Base-by-base conservation (phyloP, 2,888 invertebrate species). In the Congeria kusceri region DNA sequence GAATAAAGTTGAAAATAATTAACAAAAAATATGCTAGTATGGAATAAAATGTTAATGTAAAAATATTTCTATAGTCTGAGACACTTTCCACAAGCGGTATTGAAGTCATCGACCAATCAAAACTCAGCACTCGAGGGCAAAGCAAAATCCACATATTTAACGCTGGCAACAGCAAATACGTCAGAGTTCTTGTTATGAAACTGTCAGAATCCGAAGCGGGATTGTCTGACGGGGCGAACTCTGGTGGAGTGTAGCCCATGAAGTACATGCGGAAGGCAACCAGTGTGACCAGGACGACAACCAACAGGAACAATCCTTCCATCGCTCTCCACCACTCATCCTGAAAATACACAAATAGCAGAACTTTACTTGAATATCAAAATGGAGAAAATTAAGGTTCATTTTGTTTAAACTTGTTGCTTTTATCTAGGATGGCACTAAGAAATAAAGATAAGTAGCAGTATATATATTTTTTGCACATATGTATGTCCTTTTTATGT, bases 71-170 rank as follows among this genome's bases (percentile, higher is more conserved):
- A 5, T 95, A 94, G 93, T 99, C 99, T 89, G 95, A 94, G 23
- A 97, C 88, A 32, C 96, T 95, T 62, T 96, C 96, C 87, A 99
- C 96, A 79, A 97, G 95, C 11, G 98, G 98, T 90, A 99, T 96
- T 0, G 99, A 96, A 89, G 98, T 98, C 99, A 99, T 99, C 29
- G 98, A 98, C 99, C 99, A 99, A 94, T 99, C 99, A 94, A 98
- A 99, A 93, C 98, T 98, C 70, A 99, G 95, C 87, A 96, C 96
- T 88, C 95, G 95, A 7, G 99, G 99, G 93, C 96, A 97, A 53
- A 98, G 93, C 78, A 99, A 95, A 90, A 99, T 95, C 93, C 96
- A 96, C 90, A 98, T 96, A 94, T 99, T 98, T 92, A 97, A 96
- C 58, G 96, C 96, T 53, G 99, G 98, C 88, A 99, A 95, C 93